A percentile compares a stretch with the other conserved stretches of the same genome.
Conservation (phyloP, 2,888 invertebrate genomes). For the Agrotis ipsilon region DNA sequence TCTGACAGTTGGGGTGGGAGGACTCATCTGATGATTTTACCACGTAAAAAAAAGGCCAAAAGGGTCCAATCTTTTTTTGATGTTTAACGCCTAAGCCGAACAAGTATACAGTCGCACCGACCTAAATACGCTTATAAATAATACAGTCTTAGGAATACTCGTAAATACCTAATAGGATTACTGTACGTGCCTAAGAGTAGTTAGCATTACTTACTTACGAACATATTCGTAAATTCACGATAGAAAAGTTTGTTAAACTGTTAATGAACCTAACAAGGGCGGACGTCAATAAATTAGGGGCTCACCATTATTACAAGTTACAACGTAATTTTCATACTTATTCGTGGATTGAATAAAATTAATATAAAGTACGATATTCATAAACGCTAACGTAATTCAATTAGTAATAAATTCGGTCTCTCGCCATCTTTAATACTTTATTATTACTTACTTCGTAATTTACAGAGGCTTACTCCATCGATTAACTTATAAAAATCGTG, state of each 20-base stretch:
- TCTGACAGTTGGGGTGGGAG: no score
- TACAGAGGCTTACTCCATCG: constrained; percentile 28
- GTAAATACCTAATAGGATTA: constrained; percentile 2
- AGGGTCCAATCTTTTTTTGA: no score
- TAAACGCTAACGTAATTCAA: constrained; percentile 54
- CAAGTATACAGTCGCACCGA: no score
- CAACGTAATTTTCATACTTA: constrained; percentile 47
- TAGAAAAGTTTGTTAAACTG: constrained; percentile 36
- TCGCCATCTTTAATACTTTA: constrained; percentile 42
- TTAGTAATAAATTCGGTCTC: constrained; percentile 48
- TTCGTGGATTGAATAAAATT: constrained; percentile 55
- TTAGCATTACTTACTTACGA: constrained; percentile 5
- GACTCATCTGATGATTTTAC: no score
- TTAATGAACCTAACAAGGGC: constrained; percentile 39
- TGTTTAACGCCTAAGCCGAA: no score
- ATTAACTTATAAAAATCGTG: constrained; percentile 19
- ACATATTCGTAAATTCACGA: constrained; percentile 33
- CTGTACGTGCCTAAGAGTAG: constrained; percentile 11
- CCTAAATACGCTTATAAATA: no score
- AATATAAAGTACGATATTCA: constrained; percentile 49
- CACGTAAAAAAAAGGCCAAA: no score
- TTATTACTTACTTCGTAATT: constrained; percentile 40
- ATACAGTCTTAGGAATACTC: no score
- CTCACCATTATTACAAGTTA: constrained; percentile 52
- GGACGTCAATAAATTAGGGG: constrained; percentile 47